Conservation (phyloP, 2,113 vertebrate species). For the Pampusana beccarii region DNA sequence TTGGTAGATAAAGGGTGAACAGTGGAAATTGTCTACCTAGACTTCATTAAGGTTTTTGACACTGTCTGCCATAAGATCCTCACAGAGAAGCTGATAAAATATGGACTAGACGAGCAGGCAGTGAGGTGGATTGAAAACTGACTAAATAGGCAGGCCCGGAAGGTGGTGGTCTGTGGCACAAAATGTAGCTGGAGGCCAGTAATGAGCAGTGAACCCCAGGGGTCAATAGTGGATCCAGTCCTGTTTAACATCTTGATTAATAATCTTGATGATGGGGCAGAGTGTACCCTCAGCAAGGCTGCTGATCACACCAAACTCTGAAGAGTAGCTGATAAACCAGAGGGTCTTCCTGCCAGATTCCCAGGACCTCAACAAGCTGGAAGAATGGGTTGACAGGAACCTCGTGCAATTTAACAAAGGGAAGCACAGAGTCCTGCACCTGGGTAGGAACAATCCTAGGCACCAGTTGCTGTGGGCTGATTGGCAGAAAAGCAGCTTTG, state of each 20-base stretch:
- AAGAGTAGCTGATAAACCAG: background rate
- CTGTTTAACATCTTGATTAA: background rate
- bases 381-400: background rate
- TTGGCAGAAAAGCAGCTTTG: background rate
- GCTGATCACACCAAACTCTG: rapidly evolving
- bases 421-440: background rate
- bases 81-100: background rate
- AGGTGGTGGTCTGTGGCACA: background rate
- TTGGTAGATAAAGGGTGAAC: background rate
- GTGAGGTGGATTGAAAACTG: background rate
- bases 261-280: no score
- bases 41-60: background rate
- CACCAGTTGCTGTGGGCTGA: background rate
- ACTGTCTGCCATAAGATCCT: background rate
- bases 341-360: background rate
- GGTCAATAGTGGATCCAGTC: background rate
- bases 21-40: background rate
- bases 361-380: background rate
- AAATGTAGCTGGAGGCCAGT: background rate
- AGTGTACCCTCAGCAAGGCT: background rate
- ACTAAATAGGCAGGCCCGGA: background rate
- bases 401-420: background rate
- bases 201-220: background rate
- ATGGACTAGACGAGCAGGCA: background rate
- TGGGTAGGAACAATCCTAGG: background rate